phyloP scores from a whole-genome alignment of 1,140 invertebrate genomes.

The roundworm (Caenorhabditis elegans) region WBcel235 BX284603.4:5715501-5716000 shows the following conservation, averaged over 20 bases:
- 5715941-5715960: too few relatives aligned
- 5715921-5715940: neutral
- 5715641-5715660: neutral
- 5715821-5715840: neutral
- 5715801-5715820: conserved; percentile 24
- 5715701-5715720: conserved; percentile 9
- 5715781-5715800: conserved; percentile 13
- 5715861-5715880: conserved; percentile 7
- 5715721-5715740: conserved; percentile 16
- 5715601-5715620: neutral
- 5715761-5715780: conserved; percentile 9
- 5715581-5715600: neutral
- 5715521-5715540: neutral
- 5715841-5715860: conserved; percentile 1
- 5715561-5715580: neutral
- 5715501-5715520: too few relatives aligned
- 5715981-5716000: neutral
- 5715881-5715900: conserved; percentile 1
- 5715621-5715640: neutral
- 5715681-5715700: neutral
- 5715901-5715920: neutral
- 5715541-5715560: neutral
- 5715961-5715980: neutral
- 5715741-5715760: conserved; percentile 4
- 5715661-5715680: neutral